Conservation (phyloP, 2,113 vertebrate species). For the Vimba vimba region DNA sequence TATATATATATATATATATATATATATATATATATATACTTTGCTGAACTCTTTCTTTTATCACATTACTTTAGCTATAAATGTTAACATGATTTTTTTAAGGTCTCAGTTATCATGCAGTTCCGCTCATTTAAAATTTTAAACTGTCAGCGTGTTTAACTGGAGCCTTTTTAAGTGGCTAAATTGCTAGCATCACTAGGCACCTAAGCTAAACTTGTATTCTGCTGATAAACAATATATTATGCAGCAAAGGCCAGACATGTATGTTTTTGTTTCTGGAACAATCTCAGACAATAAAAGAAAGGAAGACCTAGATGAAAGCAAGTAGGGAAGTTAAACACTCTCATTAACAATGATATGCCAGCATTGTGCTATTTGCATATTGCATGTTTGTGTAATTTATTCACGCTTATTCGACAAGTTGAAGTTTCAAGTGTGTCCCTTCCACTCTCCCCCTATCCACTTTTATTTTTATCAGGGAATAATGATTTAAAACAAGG, state of each 20-base stretch:
- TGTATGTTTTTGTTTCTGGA: conserved; percentile 45
- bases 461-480: conserved; percentile 77
- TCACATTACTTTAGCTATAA: not conserved
- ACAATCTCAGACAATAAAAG: conserved; percentile 53
- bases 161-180: conserved; percentile 14
- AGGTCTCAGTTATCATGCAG: not conserved
- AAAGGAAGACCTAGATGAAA: conserved; percentile 61
- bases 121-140: not conserved
- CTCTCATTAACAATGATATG: conserved; percentile 62
- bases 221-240: not conserved
- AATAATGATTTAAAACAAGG: conserved; percentile 81
- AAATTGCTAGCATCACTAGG: not conserved
- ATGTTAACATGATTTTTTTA: not conserved
- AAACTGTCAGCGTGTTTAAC: not conserved
- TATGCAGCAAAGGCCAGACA: conserved; percentile 48
- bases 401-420: conserved; percentile 69
- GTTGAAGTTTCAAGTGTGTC: conserved; percentile 69
- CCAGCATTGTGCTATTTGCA: conserved; percentile 62
- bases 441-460: conserved; percentile 67
- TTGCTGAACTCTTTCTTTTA: not conserved
- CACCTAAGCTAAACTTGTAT: conserved; percentile 12
- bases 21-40: too few species aligned
- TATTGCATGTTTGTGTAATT: conserved; percentile 66
- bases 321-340: conserved; percentile 68
- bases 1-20: too few species aligned